phyloP scores from a whole-genome alignment of 1,140 invertebrate species.

The Bombus sibiricus region DNA sequence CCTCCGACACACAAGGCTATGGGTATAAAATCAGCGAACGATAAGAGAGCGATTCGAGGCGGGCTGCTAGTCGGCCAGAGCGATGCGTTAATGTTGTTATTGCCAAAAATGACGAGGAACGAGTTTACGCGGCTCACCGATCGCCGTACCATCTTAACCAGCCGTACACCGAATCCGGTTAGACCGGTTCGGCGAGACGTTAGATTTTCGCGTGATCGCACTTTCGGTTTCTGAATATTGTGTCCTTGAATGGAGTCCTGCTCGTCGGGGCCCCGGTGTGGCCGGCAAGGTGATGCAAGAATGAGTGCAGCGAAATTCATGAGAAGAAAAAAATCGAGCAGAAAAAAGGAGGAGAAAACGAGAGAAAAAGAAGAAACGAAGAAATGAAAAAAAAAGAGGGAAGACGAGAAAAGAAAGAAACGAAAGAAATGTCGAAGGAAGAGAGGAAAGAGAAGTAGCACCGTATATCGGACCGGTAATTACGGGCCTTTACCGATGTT shows the following conservation, averaged over 20 bases:
- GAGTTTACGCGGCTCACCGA: slow-evolving; percentile 79
- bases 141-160: slow-evolving; percentile 68
- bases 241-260: slow-evolving; percentile 79
- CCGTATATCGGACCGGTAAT: slow-evolving; percentile 22
- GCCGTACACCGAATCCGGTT: slow-evolving; percentile 79
- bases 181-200: slow-evolving; percentile 83
- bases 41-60: slow-evolving; percentile 11
- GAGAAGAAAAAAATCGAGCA: not conserved
- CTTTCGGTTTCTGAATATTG: slow-evolving; percentile 83
- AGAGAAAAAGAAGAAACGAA: not conserved
- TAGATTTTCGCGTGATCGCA: slow-evolving; percentile 84
- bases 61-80: not conserved
- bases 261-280: slow-evolving; percentile 55
- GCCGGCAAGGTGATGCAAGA: slow-evolving; percentile 60
- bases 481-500: slow-evolving; percentile 23
- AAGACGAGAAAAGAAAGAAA: not conserved
- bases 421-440: not conserved
- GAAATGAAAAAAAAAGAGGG: not conserved
- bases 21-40: not conserved
- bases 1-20: not conserved
- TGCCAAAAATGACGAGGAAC: slow-evolving; percentile 78
- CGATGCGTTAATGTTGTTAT: slow-evolving; percentile 67
- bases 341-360: not conserved
- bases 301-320: slow-evolving; percentile 62
- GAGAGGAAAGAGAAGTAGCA: not conserved